Percentiles rank a stretch among this genome's conserved stretches.
Conservation (phyloP, 2,888 invertebrate genomes). For the Troglohyphantes excavatus region DNA sequence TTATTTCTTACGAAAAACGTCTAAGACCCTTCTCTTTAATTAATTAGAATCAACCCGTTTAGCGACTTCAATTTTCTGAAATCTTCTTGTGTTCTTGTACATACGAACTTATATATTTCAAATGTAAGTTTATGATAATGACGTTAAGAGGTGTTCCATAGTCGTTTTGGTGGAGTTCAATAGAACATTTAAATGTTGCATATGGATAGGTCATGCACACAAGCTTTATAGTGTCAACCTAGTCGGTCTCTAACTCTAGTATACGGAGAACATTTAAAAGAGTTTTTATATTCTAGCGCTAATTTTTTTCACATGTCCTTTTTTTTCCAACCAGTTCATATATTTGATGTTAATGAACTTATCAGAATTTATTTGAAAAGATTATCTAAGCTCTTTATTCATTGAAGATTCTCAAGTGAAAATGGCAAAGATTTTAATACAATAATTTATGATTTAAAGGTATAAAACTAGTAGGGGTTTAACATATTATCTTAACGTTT, state of each 20-base stretch:
- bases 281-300: slow-evolving; percentile 5
- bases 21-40: too few relatives aligned
- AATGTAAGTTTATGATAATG: slow-evolving; percentile 25
- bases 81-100: slow-evolving; percentile 44
- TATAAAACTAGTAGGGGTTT: too few relatives aligned
- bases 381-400: too few relatives aligned
- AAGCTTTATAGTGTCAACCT: slow-evolving; percentile 36
- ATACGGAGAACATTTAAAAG: background rate
- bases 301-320: too few relatives aligned
- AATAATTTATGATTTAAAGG: too few relatives aligned
- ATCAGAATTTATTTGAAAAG: too few relatives aligned
- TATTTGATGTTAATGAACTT: background rate
- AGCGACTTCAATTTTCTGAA: slow-evolving; percentile 44
- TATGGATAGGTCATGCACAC: slow-evolving; percentile 45
- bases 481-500: too few relatives aligned
- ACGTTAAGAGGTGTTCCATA: slow-evolving; percentile 14
- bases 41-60: too few relatives aligned
- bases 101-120: slow-evolving; percentile 41
- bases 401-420: too few relatives aligned
- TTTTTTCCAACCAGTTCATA: background rate
- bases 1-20: too few relatives aligned
- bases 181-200: slow-evolving; percentile 25
- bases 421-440: too few relatives aligned
- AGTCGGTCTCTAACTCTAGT: slow-evolving; percentile 28
- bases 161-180: background rate